A percentile compares a stretch with the other conserved stretches of the same genome.
Evolutionary conservation across 23 tunicate genomes (phyloP).

Genomic region (Ciona savignyi): DNA sequence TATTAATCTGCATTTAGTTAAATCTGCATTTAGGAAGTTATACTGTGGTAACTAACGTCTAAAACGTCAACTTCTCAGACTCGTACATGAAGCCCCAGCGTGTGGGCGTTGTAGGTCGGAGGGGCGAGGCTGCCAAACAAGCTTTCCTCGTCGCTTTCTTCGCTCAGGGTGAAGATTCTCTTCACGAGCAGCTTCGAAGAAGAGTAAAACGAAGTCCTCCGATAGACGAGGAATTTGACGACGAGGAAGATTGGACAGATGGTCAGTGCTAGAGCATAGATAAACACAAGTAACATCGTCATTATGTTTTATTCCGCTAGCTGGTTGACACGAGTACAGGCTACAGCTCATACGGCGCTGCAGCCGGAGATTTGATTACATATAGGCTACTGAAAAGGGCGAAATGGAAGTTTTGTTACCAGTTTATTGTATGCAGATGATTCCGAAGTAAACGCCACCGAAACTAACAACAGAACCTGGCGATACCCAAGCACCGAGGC

Average conservation of each 20-base stretch:
- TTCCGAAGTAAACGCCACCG: not conserved
- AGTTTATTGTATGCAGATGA: too few species aligned
- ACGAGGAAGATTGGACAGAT: not conserved
- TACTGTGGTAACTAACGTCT: too few species aligned
- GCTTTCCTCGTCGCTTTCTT: slow-evolving; percentile 81
- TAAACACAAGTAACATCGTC: too few species aligned
- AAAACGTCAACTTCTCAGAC: too few species aligned
- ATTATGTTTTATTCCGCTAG: too few species aligned
- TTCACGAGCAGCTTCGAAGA: not conserved
- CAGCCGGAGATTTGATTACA: too few species aligned
- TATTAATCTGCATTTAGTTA: too few species aligned
- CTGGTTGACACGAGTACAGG: too few species aligned
- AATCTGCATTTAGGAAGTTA: too few species aligned
- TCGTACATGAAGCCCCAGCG: slow-evolving; percentile 33
- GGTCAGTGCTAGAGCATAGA: not conserved
- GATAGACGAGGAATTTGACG: slow-evolving; percentile 1
- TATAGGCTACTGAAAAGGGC: not conserved
- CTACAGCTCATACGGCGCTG: too few species aligned
- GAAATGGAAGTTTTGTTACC: not conserved
- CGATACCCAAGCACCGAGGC: not conserved
- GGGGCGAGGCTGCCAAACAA: slow-evolving; percentile 63
- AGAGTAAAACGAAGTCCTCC: slow-evolving; percentile 9
- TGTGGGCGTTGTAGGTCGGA: slow-evolving; percentile 65
- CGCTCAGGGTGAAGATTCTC: slow-evolving; percentile 26
- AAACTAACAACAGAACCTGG: not conserved